Evolutionary conservation across 2,797 vertebrate species (phyloP).

Genomic region (Meriones psammophilus): DNA sequence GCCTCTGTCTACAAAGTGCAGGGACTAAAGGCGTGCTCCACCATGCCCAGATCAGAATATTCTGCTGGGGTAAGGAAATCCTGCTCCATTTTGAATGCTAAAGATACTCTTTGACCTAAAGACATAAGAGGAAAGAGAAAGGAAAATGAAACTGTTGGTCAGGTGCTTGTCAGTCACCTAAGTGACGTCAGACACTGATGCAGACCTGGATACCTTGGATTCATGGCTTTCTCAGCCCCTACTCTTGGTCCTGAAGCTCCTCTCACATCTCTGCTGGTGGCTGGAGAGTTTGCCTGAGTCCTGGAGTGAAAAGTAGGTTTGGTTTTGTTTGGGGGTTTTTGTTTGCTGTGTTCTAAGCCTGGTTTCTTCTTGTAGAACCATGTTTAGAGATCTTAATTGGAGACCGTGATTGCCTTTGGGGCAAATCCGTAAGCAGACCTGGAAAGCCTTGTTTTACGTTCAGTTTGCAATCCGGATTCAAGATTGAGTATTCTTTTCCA

Average conservation of each 20-base stretch:
- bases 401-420: background rate
- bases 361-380: background rate
- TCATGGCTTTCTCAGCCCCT: background rate
- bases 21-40: background rate
- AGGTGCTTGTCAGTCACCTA: background rate
- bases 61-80: background rate
- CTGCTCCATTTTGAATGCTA: background rate
- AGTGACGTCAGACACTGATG: background rate
- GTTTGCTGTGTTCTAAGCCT: background rate
- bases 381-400: background rate
- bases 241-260: background rate
- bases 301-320: background rate
- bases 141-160: background rate
- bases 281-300: background rate
- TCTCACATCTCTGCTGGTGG: background rate
- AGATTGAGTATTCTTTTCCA: background rate
- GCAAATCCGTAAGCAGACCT: background rate
- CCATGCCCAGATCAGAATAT: background rate
- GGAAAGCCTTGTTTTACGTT: background rate
- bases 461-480: background rate
- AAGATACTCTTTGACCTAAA: background rate
- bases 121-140: background rate
- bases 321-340: background rate
- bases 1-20: background rate
- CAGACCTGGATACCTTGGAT: background rate